Evolutionary conservation across 2,113 vertebrate species (phyloP).

Genomic region (Chloroceryle aenea): DNA sequence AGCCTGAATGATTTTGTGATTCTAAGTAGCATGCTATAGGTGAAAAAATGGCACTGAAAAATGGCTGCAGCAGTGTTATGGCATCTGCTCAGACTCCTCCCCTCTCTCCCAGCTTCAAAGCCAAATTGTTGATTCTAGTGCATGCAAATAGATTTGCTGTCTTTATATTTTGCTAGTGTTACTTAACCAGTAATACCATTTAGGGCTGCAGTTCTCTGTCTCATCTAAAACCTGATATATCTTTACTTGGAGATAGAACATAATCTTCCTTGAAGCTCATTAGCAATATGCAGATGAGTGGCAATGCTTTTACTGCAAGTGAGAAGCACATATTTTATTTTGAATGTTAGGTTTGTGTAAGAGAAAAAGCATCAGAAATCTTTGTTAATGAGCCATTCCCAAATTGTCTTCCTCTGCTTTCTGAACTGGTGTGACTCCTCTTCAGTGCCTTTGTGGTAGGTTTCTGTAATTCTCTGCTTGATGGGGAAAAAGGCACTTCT

Average conservation of each 20-base stretch:
- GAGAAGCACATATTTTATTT: not conserved
- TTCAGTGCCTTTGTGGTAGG: not conserved
- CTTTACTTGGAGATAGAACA: not conserved
- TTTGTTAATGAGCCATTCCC: not conserved
- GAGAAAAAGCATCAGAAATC: not conserved
- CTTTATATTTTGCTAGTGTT: not conserved
- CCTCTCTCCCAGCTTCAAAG: accelerated
- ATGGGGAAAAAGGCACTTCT: not conserved
- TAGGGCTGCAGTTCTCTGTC: not conserved
- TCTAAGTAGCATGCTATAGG: not conserved
- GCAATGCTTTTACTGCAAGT: not conserved
- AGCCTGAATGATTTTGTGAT: too few relatives aligned
- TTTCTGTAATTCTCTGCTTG: not conserved
- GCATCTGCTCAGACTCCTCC: not conserved
- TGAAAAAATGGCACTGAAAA: not conserved
- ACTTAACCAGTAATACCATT: not conserved
- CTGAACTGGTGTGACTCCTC: not conserved
- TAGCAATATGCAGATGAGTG: not conserved
- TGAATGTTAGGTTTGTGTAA: not conserved
- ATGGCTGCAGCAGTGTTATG: not conserved
- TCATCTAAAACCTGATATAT: not conserved
- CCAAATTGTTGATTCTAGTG: not conserved
- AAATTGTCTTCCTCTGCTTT: not conserved
- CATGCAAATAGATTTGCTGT: not conserved
- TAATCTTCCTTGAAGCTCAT: not conserved